Conservation (phyloP, 2,888 invertebrate species). For the Micoletzkya japonica region DNA sequence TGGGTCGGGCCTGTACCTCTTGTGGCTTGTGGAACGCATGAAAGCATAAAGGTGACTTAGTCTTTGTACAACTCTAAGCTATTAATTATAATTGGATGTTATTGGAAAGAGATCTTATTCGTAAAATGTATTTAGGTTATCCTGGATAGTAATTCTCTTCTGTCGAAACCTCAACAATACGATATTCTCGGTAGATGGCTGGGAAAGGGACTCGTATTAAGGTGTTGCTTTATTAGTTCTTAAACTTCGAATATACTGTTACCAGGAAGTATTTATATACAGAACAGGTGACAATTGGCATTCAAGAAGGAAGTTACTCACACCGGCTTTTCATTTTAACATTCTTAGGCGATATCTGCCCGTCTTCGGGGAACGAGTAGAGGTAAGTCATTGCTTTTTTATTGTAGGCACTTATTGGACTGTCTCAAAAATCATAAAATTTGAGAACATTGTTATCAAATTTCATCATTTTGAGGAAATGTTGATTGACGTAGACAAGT, state of each 20-base stretch:
- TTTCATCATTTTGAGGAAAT: conserved; percentile 1
- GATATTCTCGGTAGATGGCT: conserved; percentile 25
- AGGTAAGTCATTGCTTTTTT: conserved; percentile 3
- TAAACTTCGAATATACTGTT: not conserved
- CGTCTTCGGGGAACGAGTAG: conserved; percentile 19
- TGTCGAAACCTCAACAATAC: conserved; percentile 23
- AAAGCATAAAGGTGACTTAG: conserved; percentile 35
- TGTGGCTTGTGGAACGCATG: conserved; percentile 37
- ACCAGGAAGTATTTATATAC: not conserved
- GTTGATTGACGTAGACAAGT: not conserved
- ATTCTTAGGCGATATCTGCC: conserved; percentile 25
- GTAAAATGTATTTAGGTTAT: conserved; percentile 20
- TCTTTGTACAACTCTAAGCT: not conserved
- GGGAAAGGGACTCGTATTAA: conserved; percentile 19
- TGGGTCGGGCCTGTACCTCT: conserved; percentile 49
- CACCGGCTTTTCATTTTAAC: conserved; percentile 29
- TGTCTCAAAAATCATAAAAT: too few species aligned
- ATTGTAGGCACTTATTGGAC: not conserved
- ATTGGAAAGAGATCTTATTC: not conserved
- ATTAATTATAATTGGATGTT: not conserved
- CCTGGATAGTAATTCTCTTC: conserved; percentile 17
- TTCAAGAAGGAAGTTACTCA: conserved; percentile 21
- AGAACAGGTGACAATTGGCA: conserved; percentile 24
- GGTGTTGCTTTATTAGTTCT: too few species aligned
- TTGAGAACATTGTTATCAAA: not conserved